Evolutionary conservation across 2,888 invertebrate species (phyloP).

Genomic region (Cephus pulcher): DNA sequence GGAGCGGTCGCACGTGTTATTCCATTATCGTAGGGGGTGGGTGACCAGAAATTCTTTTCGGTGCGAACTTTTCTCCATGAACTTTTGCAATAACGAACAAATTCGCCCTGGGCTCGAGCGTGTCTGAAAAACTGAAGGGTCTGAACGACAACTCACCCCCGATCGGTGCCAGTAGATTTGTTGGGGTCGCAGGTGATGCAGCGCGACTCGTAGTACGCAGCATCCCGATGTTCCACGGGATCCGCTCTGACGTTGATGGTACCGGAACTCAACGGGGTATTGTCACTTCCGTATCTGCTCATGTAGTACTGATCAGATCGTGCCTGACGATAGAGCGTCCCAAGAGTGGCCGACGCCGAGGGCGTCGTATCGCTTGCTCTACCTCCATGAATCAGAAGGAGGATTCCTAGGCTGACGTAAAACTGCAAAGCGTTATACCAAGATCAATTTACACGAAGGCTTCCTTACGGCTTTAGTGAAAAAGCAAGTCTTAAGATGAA

Average conservation of each 20-base stretch:
- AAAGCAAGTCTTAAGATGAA: background rate
- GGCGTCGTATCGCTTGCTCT: constrained; percentile 32
- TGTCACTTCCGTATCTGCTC: constrained; percentile 47
- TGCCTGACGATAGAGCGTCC: constrained; percentile 53
- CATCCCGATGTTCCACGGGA: constrained; percentile 51
- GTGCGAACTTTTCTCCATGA: background rate
- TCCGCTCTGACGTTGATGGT: constrained; percentile 44
- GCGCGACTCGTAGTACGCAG: constrained; percentile 56
- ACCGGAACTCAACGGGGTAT: constrained; percentile 43
- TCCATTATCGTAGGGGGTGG: background rate
- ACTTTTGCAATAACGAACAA: constrained; percentile 2
- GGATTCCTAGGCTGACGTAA: background rate
- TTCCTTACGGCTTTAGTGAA: background rate
- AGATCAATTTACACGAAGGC: background rate
- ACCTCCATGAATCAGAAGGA: background rate
- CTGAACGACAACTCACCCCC: constrained; percentile 26
- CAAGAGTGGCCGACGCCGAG: constrained; percentile 46
- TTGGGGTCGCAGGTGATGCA: constrained; percentile 58
- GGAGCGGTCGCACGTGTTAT: background rate
- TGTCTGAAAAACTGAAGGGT: background rate
- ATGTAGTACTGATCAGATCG: constrained; percentile 52
- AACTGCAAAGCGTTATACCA: background rate
- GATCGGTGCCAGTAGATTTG: constrained; percentile 42
- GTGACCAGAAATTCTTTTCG: background rate
- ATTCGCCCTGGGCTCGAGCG: background rate